Base-by-base conservation (phyloP, 1,140 invertebrate genomes). In the Holcopasites calliopsidis region DNA sequence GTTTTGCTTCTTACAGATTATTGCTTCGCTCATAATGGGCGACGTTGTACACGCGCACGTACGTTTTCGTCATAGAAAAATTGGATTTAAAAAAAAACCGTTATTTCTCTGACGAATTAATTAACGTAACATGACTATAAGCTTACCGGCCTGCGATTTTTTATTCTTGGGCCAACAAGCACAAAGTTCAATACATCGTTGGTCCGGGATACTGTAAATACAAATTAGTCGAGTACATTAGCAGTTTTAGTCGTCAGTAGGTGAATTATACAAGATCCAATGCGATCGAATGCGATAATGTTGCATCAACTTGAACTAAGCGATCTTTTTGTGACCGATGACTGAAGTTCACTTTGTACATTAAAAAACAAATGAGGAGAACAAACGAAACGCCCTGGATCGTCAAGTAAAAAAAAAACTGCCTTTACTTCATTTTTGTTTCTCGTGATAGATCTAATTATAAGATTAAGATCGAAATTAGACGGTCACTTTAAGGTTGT, bases 141-240 rank as follows among this genome's bases (percentile, higher is more conserved):
- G 66, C 33, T 44, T 62, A 61, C 40, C 62, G 72, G 64, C 64
- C 55, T 66, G 76, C 71, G 57, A 60, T 68, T 75, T 21, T 47
- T 57, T 35, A 49, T 58, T 47, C 50, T 42, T 52, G 49, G 69
- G 64, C 33, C 58, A 42, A 16, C 16, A 58, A n/a, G 23, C 33
- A 40, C 26, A 54, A 54, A 31, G 18, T 47, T 40, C 11, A 3
- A 18, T 3, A 16, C 3, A 77, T 38, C 44, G 64, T 58, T 60
- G 74, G 42, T 72, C 61, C 52, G 33, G 55, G 62, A 8, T 35
- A 71, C 49, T 83, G 81, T 83, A 83, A 52, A 82, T 82, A 78
- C 21, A 77, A 66, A 73, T 66, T 73, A 77, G 58, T 77, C 47
- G 33, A 77, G 11, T 72, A 57, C 42, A 61, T 55, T 74, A 66